phyloP scores from a whole-genome alignment of 2,113 vertebrate species.

The Malaclemys terrapin region DNA sequence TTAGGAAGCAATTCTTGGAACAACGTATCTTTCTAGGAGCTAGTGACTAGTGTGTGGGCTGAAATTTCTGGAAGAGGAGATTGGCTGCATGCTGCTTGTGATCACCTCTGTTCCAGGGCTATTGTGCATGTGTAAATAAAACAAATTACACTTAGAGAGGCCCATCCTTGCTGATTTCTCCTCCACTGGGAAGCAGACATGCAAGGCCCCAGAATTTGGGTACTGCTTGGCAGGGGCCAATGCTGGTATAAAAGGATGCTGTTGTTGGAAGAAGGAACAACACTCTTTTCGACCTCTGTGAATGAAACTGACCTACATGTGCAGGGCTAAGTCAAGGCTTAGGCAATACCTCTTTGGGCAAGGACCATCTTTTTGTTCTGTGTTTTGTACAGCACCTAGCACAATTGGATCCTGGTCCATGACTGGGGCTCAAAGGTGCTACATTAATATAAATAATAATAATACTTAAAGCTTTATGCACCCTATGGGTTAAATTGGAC shows the following conservation, averaged over 20 bases:
- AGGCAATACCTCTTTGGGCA: background rate
- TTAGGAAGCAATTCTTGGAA: constrained; percentile 45
- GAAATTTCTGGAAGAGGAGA: background rate
- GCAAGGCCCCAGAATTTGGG: background rate
- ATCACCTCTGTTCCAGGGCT: background rate
- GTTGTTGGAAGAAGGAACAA: background rate
- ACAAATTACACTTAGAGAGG: rapidly evolving
- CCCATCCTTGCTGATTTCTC: background rate
- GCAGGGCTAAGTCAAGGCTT: background rate
- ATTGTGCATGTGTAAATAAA: background rate
- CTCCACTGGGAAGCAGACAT: background rate
- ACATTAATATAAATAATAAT: too few relatives aligned
- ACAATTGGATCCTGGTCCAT: background rate
- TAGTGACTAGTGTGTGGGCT: background rate
- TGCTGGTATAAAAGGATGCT: background rate
- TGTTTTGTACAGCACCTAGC: background rate
- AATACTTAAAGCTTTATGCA: too few relatives aligned
- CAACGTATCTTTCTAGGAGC: constrained; percentile 41
- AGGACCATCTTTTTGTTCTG: background rate
- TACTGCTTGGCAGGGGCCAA: rapidly evolving
- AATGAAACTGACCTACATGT: background rate
- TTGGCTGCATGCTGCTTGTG: background rate
- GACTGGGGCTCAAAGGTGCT: too few relatives aligned
- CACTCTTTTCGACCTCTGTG: rapidly evolving
- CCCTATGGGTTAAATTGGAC: too few relatives aligned